These are phyloP conservation scores for Tillus elongatus DNA, from an alignment of 2,888 invertebrate genomes.

Conservation along the genomic window DNA sequence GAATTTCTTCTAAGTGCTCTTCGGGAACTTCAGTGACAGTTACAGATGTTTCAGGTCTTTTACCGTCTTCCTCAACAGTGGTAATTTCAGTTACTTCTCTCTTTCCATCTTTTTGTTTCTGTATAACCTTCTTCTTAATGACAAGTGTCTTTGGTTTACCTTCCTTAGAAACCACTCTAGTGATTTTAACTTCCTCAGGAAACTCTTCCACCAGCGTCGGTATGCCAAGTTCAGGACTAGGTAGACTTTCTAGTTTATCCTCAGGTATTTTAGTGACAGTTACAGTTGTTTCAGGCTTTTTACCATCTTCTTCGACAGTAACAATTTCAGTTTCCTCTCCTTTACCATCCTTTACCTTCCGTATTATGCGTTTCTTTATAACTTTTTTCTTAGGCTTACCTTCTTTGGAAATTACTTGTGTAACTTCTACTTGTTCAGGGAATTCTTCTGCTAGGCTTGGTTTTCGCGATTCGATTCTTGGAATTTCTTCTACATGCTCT, in stretches of 20 bases:
- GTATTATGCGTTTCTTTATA: slow-evolving; percentile 28
- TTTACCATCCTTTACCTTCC: slow-evolving; percentile 29
- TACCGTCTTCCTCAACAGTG: slow-evolving; percentile 39
- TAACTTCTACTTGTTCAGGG: slow-evolving; percentile 31
- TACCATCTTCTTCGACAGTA: slow-evolving; percentile 34
- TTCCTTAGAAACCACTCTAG: slow-evolving; percentile 29
- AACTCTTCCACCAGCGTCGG: slow-evolving; percentile 27
- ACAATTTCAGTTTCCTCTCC: slow-evolving; percentile 29
- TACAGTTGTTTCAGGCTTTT: slow-evolving; percentile 34
- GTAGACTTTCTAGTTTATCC: no score
- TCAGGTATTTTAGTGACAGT: no score
- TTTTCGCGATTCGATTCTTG: no score
- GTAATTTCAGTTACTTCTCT: slow-evolving; percentile 38
- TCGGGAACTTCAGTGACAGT: slow-evolving; percentile 33
- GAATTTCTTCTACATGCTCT: slow-evolving; percentile 17
- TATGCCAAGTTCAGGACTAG: no score
- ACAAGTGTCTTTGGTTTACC: slow-evolving; percentile 24
- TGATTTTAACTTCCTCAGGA: slow-evolving; percentile 38
- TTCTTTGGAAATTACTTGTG: slow-evolving; percentile 33
- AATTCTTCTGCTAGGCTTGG: slow-evolving; percentile 27
- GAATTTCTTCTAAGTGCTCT: no score
- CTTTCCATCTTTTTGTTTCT: slow-evolving; percentile 35
- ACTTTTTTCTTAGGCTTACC: no score
- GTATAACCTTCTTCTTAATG: slow-evolving; percentile 26
- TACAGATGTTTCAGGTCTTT: slow-evolving; percentile 36